Conservation (phyloP, 2,888 invertebrate species). For the Teleiodes luculella region DNA sequence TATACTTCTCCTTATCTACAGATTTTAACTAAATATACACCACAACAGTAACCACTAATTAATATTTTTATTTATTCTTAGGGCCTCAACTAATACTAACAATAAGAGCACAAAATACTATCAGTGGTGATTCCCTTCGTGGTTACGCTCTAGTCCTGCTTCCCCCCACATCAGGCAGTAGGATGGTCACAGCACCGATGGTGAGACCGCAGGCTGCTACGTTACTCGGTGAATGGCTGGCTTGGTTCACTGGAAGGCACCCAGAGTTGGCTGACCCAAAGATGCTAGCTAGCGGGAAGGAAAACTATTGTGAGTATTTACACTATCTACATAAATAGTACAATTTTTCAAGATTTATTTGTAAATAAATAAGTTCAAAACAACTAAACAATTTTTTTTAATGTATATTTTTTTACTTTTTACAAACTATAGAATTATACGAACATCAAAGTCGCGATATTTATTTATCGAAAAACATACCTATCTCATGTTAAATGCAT, state of each 20-base stretch:
- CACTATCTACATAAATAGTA: no score
- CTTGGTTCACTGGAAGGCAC: slow-evolving; percentile 89
- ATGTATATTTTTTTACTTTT: no score
- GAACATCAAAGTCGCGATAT: no score
- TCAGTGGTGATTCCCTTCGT: slow-evolving; percentile 89
- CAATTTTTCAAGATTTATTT: no score
- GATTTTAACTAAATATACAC: no score
- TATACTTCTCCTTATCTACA: no score
- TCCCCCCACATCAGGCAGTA: slow-evolving; percentile 82
- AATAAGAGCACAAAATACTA: slow-evolving; percentile 89
- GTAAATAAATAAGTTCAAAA: no score
- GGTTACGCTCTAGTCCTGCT: slow-evolving; percentile 93
- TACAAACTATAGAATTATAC: no score
- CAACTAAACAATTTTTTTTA: no score
- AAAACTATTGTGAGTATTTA: slow-evolving; percentile 88
- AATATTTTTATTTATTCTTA: slow-evolving; percentile 53
- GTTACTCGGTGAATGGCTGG: slow-evolving; percentile 82
- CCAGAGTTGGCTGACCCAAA: slow-evolving; percentile 95
- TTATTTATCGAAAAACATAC: no score
- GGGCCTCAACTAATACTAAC: slow-evolving; percentile 96
- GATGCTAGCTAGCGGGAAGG: slow-evolving; percentile 90
- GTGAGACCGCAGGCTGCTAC: slow-evolving; percentile 92
- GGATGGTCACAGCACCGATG: slow-evolving; percentile 79
- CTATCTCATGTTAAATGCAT: no score
- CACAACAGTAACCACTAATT: no score